Conservation (phyloP, 37 sponge, comb jelly and placozoan genomes). For the Haliclona indistincta region DNA sequence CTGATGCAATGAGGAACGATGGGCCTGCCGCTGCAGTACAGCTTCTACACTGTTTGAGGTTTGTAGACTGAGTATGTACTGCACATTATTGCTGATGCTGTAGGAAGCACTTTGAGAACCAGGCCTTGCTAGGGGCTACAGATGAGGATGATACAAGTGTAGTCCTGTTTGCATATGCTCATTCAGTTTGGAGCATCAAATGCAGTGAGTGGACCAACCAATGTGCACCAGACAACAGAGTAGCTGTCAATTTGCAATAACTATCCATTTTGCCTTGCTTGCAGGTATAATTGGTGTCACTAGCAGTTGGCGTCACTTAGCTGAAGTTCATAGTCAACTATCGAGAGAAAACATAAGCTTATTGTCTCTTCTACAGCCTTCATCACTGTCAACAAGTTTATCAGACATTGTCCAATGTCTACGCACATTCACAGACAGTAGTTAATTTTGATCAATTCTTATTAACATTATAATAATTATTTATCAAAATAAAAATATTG, state of each 20-base stretch:
- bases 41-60: slow-evolving; percentile 59
- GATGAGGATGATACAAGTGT: slow-evolving; percentile 70
- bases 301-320: slow-evolving; percentile 23
- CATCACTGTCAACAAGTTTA: too few species aligned
- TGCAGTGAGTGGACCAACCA: slow-evolving; percentile 32
- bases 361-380: slow-evolving; percentile 56
- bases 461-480: too few species aligned
- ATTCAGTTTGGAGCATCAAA: slow-evolving; percentile 32
- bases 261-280: not conserved
- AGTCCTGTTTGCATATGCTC: slow-evolving; percentile 70
- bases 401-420: too few species aligned
- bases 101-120: slow-evolving; percentile 50
- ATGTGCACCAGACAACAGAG: not conserved
- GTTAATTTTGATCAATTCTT: too few species aligned
- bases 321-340: slow-evolving; percentile 54
- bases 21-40: slow-evolving; percentile 36
- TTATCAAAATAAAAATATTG: too few species aligned
- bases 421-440: too few species aligned
- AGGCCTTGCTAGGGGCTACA: slow-evolving; percentile 46
- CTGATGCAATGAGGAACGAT: slow-evolving; percentile 38
- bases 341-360: slow-evolving; percentile 69
- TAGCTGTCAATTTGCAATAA: not conserved
- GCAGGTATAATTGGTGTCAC: slow-evolving; percentile 59
- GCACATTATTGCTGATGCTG: not conserved
- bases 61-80: not conserved